These are phyloP conservation scores for Heliocidaris erythrogramma DNA, from an alignment of 35 echinoderm and acorn worm genomes.

Conservation along the genomic window DNA sequence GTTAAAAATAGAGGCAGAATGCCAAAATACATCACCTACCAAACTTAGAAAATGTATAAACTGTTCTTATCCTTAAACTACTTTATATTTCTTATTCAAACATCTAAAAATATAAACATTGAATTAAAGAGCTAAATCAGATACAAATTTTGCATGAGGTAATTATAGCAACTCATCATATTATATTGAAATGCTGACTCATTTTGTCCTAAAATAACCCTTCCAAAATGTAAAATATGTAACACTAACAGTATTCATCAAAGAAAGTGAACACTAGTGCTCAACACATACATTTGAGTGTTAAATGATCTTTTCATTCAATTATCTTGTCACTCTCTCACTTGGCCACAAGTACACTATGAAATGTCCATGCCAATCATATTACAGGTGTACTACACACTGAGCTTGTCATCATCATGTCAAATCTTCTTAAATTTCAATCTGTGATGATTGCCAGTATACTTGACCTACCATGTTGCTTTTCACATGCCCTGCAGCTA, in stretches of 20 bases:
- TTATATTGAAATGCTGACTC: not conserved
- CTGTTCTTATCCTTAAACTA: too few species aligned
- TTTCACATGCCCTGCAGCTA: not conserved
- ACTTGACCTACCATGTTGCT: not conserved
- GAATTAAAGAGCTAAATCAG: not conserved
- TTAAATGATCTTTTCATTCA: not conserved
- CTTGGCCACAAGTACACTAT: not conserved
- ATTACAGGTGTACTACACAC: not conserved
- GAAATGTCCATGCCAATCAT: not conserved
- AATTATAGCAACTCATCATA: not conserved
- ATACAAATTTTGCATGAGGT: not conserved
- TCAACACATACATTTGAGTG: not conserved
- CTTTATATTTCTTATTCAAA: too few species aligned
- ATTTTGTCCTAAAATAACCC: not conserved
- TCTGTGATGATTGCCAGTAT: not conserved
- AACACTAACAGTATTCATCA: not conserved
- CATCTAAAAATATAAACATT: not conserved
- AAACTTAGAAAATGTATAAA: too few species aligned
- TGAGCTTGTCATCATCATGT: not conserved
- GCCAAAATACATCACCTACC: too few species aligned
- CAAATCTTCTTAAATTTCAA: not conserved
- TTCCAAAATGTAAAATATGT: not conserved
- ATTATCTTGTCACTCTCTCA: not conserved
- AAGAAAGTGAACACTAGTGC: not conserved
- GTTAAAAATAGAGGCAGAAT: too few species aligned